Evolutionary conservation across 1,140 invertebrate genomes (phyloP).

Genomic region (Phymorhynchus buccinoides): DNA sequence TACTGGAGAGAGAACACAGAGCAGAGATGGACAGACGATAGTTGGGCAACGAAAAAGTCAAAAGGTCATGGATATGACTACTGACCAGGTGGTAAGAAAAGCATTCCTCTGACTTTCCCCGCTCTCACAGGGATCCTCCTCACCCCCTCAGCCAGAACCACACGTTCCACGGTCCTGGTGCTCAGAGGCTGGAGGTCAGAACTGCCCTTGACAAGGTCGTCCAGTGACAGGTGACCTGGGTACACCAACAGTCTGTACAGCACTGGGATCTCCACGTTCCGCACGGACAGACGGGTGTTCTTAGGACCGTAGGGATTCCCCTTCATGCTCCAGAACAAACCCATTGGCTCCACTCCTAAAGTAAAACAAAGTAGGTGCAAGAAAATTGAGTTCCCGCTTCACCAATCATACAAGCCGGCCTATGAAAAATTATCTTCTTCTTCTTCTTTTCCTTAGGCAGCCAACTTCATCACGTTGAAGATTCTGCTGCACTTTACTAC

Average conservation of each 20-base stretch:
- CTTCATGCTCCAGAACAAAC: conserved; percentile 18
- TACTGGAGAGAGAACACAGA: no score
- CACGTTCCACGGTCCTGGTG: neutral
- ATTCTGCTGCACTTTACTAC: no score
- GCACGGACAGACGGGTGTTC: neutral
- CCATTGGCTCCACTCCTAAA: conserved; percentile 27
- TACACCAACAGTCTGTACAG: neutral
- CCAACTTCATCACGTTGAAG: no score
- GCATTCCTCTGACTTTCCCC: neutral
- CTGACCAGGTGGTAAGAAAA: conserved; percentile 1
- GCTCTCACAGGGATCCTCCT: neutral
- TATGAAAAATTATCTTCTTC: no score
- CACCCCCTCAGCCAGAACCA: neutral
- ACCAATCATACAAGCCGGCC: no score
- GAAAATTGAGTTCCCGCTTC: no score
- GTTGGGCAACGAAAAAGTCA: no score
- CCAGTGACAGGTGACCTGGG: neutral
- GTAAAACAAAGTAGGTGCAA: no score
- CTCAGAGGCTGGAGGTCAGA: neutral
- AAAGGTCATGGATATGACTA: no score
- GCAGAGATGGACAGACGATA: no score
- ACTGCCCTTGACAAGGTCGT: neutral
- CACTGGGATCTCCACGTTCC: neutral
- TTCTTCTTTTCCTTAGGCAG: no score
- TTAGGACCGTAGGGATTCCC: neutral